Evolutionary conservation across 2,113 vertebrate genomes (phyloP), one percentile per base, ranked within the genome.

Genomic region (Brachionichthys hirsutus): DNA sequence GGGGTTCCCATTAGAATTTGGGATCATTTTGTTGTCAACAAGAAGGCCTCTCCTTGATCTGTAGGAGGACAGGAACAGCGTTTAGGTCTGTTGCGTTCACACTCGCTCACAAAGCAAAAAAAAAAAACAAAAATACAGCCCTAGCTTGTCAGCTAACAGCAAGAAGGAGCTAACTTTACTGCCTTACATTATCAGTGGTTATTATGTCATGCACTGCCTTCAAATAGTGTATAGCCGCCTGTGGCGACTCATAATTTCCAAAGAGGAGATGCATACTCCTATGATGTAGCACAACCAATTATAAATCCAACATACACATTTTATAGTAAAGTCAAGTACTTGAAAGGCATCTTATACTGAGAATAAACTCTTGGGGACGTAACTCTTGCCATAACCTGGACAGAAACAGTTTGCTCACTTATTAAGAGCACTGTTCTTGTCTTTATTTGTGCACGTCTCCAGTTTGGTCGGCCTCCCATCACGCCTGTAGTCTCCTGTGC

Each of bases 61-160:
- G 67, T 48, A 47, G 72, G 72, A 80, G 72, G 67, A 62, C 43
- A 54, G 67, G 71, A 72, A 70, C 58, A 48, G 62, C 53, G 56
- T 68, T 62, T 20, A 12, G 40, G 46, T 40, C 50, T 69, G 62
- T 68, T 66, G 66, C 57, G 70, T 73, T 72, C 50, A 66, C 79
- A 61, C 70, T 73, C 51, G 52, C 78, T 73, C 24, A 67, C 70
- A 55, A 41, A 2, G 49, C 64, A n/a, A n/a, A n/a, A n/a, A n/a
- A n/a, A n/a, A n/a, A n/a, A n/a, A n/a, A n/a, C 78, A 73, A 83
- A 82, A 87, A 84, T 73, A 80, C 55, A 36, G 19, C 70, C 15
- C 66, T 75, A 71, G 87, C 85, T 79, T 77, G 73, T 72, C 68
- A 72, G 60, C 72, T 59, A 53, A 34, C 46, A 30, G 24, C 46